Evolutionary conservation across 30 jellyfish, hydroid and myxozoan species (phyloP).

Genomic region (Chrysaora quinquecirrha): DNA sequence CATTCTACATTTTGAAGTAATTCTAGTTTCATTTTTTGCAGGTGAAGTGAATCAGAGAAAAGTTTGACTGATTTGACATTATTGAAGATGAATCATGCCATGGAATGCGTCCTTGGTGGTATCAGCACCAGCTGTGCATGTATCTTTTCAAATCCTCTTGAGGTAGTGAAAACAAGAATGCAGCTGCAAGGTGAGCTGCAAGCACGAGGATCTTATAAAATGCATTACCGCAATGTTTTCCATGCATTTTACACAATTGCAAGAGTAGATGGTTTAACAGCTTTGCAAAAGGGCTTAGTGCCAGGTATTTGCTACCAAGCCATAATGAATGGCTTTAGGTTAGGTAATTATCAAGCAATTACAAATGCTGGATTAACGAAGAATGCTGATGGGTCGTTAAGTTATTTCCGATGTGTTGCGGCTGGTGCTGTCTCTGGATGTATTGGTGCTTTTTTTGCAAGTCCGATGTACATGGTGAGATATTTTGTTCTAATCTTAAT

Average conservation of each 20-base stretch:
- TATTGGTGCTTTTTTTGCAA: conserved; percentile 83
- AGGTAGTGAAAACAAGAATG: conserved; percentile 95
- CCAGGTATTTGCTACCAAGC: conserved; percentile 86
- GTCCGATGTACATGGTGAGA: conserved; percentile 92
- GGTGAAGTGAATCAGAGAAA: too few relatives aligned
- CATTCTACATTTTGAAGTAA: too few relatives aligned
- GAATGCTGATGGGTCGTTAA: conserved; percentile 74
- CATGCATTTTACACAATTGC: conserved; percentile 93
- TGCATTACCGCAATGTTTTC: conserved; percentile 84
- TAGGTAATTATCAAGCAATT: conserved; percentile 81
- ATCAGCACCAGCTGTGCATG: conserved; percentile 94
- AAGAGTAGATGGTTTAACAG: conserved; percentile 78
- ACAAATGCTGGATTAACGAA: conserved; percentile 68
- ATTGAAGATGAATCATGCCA: conserved; percentile 66
- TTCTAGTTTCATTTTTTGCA: too few relatives aligned
- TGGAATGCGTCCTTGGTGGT: conserved; percentile 89
- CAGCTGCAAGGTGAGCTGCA: conserved; percentile 95
- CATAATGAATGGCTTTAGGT: conserved; percentile 88
- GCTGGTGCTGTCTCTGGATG: conserved; percentile 98
- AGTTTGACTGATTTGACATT: too few relatives aligned
- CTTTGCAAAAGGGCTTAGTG: conserved; percentile 86
- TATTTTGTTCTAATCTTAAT: too few relatives aligned
- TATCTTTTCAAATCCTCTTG: conserved; percentile 86
- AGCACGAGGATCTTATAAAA: conserved; percentile 83
- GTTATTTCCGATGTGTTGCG: conserved; percentile 58